A percentile compares a stretch with the other conserved stretches of the same genome.
These are phyloP conservation scores for Meleagris gallopavo DNA, from an alignment of 2,113 vertebrate genomes.

Conservation along the genomic window DNA sequence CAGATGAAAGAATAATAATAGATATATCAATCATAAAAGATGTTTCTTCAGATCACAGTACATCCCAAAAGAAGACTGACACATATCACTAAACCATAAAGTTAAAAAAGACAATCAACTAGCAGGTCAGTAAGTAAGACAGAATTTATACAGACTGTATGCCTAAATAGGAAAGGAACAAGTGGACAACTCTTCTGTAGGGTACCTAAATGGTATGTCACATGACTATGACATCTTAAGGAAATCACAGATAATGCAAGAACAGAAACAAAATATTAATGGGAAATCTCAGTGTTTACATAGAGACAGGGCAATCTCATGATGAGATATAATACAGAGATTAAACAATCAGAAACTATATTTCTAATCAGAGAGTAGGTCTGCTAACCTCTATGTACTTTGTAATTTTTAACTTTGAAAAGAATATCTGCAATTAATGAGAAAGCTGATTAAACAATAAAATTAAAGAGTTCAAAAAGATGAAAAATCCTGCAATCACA, in stretches of 20 bases:
- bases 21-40: background rate
- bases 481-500: background rate
- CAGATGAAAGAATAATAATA: background rate
- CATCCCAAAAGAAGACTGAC: background rate
- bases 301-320: background rate
- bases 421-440: background rate
- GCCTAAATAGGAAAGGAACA: background rate
- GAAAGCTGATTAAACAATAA: background rate
- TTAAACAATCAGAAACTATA: background rate
- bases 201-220: background rate
- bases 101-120: background rate
- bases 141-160: background rate
- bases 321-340: background rate
- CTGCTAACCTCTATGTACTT: background rate
- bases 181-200: background rate
- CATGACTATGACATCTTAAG: background rate
- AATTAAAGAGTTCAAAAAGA: background rate
- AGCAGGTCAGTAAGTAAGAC: background rate
- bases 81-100: background rate
- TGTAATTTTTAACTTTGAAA: background rate
- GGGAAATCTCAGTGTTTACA: background rate
- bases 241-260: background rate
- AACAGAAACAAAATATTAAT: background rate
- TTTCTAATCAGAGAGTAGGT: background rate
- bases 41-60: background rate